Conservation (phyloP, 2,797 vertebrate species). For the Sebastes variabilis region DNA sequence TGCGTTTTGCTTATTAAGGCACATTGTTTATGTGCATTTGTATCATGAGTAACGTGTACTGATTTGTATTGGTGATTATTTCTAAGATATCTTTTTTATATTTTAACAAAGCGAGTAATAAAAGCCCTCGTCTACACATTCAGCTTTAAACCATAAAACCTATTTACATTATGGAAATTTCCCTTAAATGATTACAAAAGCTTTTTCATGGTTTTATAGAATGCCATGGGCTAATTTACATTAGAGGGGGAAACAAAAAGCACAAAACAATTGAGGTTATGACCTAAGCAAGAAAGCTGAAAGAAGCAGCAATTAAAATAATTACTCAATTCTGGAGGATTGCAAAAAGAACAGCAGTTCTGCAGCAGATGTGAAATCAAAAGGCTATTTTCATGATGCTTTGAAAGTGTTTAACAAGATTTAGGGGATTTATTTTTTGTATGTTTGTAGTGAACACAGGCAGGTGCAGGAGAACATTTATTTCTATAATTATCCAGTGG, state of each 20-base stretch:
- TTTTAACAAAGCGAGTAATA: not conserved
- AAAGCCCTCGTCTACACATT: not conserved
- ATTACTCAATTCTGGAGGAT: not conserved
- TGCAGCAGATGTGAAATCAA: conserved; percentile 9
- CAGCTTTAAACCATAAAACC: not conserved
- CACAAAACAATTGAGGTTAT: conserved; percentile 1
- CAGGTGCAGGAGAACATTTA: conserved; percentile 16
- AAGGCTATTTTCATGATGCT: not conserved
- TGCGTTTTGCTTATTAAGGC: not conserved
- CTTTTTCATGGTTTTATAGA: not conserved
- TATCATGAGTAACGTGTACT: not conserved
- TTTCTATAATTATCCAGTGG: conserved; percentile 17
- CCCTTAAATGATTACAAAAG: not conserved
- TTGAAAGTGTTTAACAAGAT: conserved; percentile 6
- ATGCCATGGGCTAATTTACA: not conserved
- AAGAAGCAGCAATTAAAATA: conserved; percentile 5
- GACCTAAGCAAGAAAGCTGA: conserved; percentile 2
- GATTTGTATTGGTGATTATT: not conserved
- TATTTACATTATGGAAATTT: not conserved
- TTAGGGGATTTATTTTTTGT: not conserved
- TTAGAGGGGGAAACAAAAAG: conserved; percentile 4
- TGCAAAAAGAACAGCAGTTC: not conserved
- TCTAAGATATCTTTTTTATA: not conserved
- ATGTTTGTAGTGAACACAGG: not conserved
- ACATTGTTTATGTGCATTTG: not conserved